A percentile compares a stretch with the other conserved stretches of the same genome.
phyloP scores from a whole-genome alignment of 1,140 invertebrate species.

The Temnothorax longispinosus region DNA sequence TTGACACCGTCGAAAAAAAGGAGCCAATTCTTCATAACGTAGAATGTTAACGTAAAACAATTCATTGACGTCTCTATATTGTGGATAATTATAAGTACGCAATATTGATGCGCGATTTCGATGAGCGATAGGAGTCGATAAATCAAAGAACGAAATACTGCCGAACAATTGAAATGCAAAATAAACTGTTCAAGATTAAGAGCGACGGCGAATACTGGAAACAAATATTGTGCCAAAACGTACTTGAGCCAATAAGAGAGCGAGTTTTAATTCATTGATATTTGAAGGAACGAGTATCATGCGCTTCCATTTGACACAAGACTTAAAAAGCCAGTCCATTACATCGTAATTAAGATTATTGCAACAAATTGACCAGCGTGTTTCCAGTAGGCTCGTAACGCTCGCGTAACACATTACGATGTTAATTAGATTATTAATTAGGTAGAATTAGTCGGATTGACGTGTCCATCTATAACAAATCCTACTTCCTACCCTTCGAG shows the following conservation, averaged over 20 bases:
- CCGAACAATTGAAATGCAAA: slow-evolving; percentile 33
- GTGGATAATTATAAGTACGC: slow-evolving; percentile 15
- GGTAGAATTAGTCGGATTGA: slow-evolving; percentile 45
- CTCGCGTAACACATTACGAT: slow-evolving; percentile 26
- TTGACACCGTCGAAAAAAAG: not conserved
- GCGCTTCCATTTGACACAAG: slow-evolving; percentile 10
- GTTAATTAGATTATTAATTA: slow-evolving; percentile 49
- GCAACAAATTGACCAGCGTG: not conserved
- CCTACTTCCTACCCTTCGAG: slow-evolving; percentile 36
- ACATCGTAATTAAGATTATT: not conserved
- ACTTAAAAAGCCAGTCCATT: not conserved
- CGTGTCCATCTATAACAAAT: slow-evolving; percentile 49
- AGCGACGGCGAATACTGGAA: slow-evolving; percentile 30
- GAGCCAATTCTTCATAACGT: not conserved
- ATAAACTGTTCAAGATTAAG: slow-evolving; percentile 25
- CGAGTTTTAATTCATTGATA: not conserved
- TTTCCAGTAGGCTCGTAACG: slow-evolving; percentile 46
- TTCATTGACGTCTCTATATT: slow-evolving; percentile 22
- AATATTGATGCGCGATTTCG: slow-evolving; percentile 3
- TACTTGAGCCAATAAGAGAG: not conserved
- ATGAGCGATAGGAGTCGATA: not conserved
- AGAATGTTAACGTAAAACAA: not conserved
- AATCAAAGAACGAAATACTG: slow-evolving; percentile 22
- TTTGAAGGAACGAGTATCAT: not conserved
- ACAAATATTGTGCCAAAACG: slow-evolving; percentile 42